Conservation (phyloP, 1,140 invertebrate species). For the Heterodera carotae region DNA sequence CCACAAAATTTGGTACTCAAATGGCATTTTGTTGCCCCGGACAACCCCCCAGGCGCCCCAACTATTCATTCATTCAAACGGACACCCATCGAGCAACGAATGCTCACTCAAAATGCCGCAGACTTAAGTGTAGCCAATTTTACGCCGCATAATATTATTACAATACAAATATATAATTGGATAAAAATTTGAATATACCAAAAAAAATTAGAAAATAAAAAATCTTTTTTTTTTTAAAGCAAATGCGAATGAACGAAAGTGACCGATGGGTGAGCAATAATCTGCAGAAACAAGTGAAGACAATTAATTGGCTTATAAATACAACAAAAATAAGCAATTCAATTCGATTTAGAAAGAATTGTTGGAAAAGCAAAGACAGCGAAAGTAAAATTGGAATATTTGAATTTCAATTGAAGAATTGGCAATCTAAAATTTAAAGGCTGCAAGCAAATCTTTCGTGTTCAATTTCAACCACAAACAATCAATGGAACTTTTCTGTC, state of each 20-base stretch:
- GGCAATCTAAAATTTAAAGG: too few species aligned
- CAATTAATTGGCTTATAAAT: not conserved
- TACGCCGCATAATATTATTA: too few species aligned
- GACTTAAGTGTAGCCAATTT: too few species aligned
- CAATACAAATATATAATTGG: too few species aligned
- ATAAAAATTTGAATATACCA: too few species aligned
- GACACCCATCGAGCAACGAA: too few species aligned
- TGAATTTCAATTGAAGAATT: conserved; percentile 11
- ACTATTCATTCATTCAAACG: too few species aligned
- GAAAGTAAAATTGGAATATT: conserved; percentile 4
- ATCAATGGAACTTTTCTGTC: conserved; percentile 25
- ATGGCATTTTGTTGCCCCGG: not conserved
- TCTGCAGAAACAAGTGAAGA: conserved; percentile 51
- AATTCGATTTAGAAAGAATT: conserved; percentile 24
- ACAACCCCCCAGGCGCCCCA: too few species aligned
- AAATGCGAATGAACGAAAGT: conserved; percentile 40
- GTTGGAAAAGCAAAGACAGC: conserved; percentile 16
- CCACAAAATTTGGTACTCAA: not conserved
- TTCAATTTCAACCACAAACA: conserved; percentile 28
- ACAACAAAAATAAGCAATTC: too few species aligned
- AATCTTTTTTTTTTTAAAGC: not conserved
- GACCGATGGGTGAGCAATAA: conserved; percentile 52
- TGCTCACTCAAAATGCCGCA: too few species aligned
- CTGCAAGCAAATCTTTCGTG: conserved; percentile 22
- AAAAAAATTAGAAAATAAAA: too few species aligned